Percentiles rank a stretch among this genome's conserved stretches.
Evolutionary conservation across 2,888 invertebrate species (phyloP).

Genomic region (Pyralis farinalis): DNA sequence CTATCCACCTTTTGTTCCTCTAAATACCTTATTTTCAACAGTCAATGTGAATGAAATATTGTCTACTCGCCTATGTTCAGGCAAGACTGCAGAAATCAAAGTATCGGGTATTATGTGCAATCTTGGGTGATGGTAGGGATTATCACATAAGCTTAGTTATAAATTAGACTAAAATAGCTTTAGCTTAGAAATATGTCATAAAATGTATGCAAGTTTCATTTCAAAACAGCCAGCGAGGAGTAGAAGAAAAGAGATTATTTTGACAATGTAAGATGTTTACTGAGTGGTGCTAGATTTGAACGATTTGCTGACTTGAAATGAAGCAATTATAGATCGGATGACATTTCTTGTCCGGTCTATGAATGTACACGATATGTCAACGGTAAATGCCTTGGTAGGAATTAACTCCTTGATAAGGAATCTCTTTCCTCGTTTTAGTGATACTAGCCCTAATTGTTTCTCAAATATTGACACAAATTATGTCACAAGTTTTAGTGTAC

Average conservation of each 20-base stretch:
- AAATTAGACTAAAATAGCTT: constrained; percentile 48
- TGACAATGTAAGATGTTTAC: not conserved
- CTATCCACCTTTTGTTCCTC: constrained; percentile 50
- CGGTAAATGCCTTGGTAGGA: constrained; percentile 38
- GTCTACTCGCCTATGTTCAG: constrained; percentile 51
- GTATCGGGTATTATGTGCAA: constrained; percentile 93
- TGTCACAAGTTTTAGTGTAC: constrained; percentile 74
- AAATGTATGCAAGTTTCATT: constrained; percentile 62
- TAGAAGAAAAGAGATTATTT: constrained; percentile 20
- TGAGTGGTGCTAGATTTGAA: constrained; percentile 58
- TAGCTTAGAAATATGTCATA: constrained; percentile 42
- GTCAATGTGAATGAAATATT: constrained; percentile 46
- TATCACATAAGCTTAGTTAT: constrained; percentile 56
- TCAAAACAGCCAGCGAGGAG: constrained; percentile 66
- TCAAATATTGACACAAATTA: constrained; percentile 72
- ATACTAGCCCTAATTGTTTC: constrained; percentile 78
- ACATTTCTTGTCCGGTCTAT: constrained; percentile 74
- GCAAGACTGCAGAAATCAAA: constrained; percentile 81
- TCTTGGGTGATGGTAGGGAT: constrained; percentile 86
- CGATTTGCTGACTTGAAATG: constrained; percentile 70
- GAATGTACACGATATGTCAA: constrained; percentile 27
- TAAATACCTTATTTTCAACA: constrained; percentile 76
- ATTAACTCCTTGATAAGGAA: constrained; percentile 64
- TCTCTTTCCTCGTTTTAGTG: constrained; percentile 78
- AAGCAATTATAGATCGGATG: constrained; percentile 71